Evolutionary conservation across 2,113 vertebrate genomes (phyloP).

Genomic region (Notiomystis cincta): DNA sequence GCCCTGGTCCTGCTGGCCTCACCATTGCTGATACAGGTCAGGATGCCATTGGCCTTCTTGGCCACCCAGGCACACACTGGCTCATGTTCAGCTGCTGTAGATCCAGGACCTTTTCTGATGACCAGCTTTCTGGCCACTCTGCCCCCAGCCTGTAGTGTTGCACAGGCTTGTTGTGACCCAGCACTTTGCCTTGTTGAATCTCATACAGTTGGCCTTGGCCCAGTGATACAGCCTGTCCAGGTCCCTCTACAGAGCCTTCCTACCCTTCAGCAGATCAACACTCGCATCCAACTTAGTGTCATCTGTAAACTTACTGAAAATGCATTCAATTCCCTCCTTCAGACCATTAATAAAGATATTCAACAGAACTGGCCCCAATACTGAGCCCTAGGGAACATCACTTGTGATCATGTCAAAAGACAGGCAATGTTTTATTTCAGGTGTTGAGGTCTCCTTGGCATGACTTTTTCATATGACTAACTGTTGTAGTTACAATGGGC

Average conservation of each 20-base stretch:
- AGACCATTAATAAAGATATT: background rate
- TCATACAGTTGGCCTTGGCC: background rate
- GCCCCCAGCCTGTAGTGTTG: background rate
- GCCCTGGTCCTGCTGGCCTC: background rate
- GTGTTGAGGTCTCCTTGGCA: background rate
- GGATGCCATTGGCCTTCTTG: background rate
- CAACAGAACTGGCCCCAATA: background rate
- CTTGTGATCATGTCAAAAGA: background rate
- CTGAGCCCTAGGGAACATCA: background rate
- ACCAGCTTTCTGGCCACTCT: background rate
- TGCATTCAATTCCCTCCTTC: background rate
- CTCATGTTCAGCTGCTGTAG: background rate
- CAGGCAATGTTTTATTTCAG: background rate
- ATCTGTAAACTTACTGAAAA: background rate
- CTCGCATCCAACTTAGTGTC: background rate
- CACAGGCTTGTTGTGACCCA: background rate
- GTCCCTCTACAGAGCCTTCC: background rate
- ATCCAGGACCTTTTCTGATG: background rate
- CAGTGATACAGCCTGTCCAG: background rate
- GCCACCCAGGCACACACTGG: background rate
- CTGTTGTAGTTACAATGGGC: background rate
- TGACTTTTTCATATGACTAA: background rate
- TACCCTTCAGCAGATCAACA: background rate
- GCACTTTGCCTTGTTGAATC: background rate
- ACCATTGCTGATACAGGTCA: background rate